Percentiles rank a stretch among this genome's conserved stretches.
These are phyloP conservation scores for Chiloscyllium plagiosum DNA, from an alignment of 2,113 vertebrate species.

Conservation along the genomic window DNA sequence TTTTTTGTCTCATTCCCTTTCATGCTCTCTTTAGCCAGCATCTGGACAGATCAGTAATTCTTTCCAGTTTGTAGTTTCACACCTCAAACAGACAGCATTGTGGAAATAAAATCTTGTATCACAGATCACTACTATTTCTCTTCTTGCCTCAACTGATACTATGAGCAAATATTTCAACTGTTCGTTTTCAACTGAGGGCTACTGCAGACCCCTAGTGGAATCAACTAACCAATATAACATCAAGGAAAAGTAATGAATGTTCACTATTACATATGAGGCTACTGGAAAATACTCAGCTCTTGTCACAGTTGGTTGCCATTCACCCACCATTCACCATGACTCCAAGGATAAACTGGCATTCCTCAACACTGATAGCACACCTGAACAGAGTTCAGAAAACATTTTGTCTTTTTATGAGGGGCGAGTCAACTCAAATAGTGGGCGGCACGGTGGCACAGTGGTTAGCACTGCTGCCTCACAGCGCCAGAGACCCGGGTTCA, in stretches of 20 bases:
- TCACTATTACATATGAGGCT: background rate
- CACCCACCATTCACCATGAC: background rate
- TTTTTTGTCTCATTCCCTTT: background rate
- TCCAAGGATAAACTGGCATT: background rate
- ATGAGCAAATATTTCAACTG: background rate
- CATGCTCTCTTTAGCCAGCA: background rate
- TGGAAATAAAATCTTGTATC: constrained; percentile 4
- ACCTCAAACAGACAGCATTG: background rate
- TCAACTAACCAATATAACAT: background rate
- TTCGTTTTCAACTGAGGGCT: background rate
- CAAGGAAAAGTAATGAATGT: background rate
- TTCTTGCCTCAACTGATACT: background rate
- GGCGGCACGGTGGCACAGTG: too few relatives aligned
- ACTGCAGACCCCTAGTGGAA: background rate
- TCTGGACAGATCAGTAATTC: background rate
- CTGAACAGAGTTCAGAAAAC: background rate
- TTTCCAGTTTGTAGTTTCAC: background rate
- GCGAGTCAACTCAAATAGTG: background rate
- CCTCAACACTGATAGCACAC: background rate
- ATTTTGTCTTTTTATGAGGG: background rate
- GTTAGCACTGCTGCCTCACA: too few relatives aligned
- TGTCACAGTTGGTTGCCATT: background rate
- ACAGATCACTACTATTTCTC: background rate
- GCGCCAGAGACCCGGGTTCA: too few relatives aligned
- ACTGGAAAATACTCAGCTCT: background rate